Evolutionary conservation across 2,888 invertebrate species (phyloP), one percentile per base, ranked within the genome.

Genomic region (Drosophila leonis): DNA sequence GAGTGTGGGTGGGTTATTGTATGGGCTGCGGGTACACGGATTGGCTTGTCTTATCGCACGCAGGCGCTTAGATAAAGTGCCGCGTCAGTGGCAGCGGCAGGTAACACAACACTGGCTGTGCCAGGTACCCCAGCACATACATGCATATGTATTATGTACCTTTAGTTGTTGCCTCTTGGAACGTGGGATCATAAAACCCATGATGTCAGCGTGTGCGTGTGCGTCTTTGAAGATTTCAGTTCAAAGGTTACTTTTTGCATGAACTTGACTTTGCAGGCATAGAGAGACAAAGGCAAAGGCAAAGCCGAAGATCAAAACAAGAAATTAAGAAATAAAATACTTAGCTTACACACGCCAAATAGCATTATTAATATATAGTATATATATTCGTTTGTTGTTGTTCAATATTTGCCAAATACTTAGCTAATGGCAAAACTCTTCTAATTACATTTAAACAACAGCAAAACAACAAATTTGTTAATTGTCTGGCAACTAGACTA

Each of bases 11-110:
- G 27, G 37, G 44, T 37, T 54, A 27, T 37, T 29, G 20, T 41
- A 41, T 9, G 35, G 20, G 46, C n/a, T 27, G 6, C 37, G 42
- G 37, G 39, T n/a, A n/a, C 13, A 31, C 12, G 39, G 39, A 68
- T 62, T 52, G 44, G 29, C 27, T 44, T 63, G 37, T 56, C 59
- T 75, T 74, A 75, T 74, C 74, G 57, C 75, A 71, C 74, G 57
- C 75, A 71, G 71, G 71, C 75, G 75, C 75, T 59, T 75, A 75
- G 75, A 72, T 75, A 75, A 75, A 75, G 33, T 27, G 66, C 39
- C 55, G 62, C 65, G 41, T 71, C 62, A 65, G 61, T 62, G 48
- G 42, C 69, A 67, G n/a, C 24, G 4, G 66, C 52, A 37, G 49
- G 27, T n/a, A 39, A 35, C 39, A 29, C 9, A 20, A 18, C 39